Base-by-base conservation (phyloP, 1,140 invertebrate species). In the Notospermus geniculatus region DNA sequence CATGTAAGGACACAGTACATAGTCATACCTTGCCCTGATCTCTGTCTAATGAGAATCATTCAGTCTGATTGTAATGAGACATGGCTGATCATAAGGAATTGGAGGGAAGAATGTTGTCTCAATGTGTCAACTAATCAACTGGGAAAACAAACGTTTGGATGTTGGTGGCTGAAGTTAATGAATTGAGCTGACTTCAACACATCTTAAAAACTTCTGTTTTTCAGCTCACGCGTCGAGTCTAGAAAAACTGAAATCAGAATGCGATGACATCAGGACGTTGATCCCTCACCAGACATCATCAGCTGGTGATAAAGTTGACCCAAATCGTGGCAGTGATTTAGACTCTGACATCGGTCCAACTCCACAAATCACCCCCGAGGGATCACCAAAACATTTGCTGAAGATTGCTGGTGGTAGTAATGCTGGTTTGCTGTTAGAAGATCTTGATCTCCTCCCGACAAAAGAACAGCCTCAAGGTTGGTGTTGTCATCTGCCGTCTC, bases 381-480 rank as follows among this genome's bases (percentile, higher is more conserved):
- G 22, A 28, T 52, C 53, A 28, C 55, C 59, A 19, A 15, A 30
- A n/a, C 55, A 60, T 25, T 30, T 22, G 19, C 25, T 59, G 27
- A 41, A 1, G 27, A 36, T 25, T 11, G 1, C 32, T 15, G 36
- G 41, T 11, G 2, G 17, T n/a, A 43, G 15, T 53, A 30, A 57
- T n/a, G 57, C 36, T 28, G 43, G 43, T 17, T n/a, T 66, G 1
- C 55, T 60, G 27, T 60, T 74, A 57, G 71, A 71, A 22, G 75
- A 77, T 46, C 65, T 77, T 23, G 75, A 77, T 56, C 64, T 77
- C 5, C 61, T 77, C 25, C 75, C 75, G 11, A 74, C 71, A 23
- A 77, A 75, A 58, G 75, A 77, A 45, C 66, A 66, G 23, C 57
- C 64, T 4, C 43, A 36, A 32, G 27, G 27, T 63, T 11, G 25